Evolutionary conservation across 2,888 invertebrate genomes (phyloP).

Genomic region (Drosophila mimetica): DNA sequence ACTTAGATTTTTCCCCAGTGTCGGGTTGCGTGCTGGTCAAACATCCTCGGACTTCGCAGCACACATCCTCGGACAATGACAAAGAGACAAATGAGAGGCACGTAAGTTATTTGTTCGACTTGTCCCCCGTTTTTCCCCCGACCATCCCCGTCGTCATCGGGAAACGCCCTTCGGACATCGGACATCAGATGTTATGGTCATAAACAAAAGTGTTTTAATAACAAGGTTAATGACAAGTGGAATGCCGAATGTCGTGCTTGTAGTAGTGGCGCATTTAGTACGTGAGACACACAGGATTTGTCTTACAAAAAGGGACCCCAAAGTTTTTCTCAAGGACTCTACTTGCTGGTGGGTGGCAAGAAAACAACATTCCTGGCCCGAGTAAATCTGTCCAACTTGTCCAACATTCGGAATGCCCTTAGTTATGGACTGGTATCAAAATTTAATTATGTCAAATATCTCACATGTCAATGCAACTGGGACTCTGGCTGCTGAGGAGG

Average conservation of each 20-base stretch:
- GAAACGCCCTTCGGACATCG: constrained; percentile 21
- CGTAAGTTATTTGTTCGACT: constrained; percentile 80
- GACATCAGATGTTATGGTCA: constrained; percentile 81
- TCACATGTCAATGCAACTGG: constrained; percentile 77
- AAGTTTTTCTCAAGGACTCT: not conserved
- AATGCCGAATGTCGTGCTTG: constrained; percentile 55
- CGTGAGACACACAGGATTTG: constrained; percentile 54
- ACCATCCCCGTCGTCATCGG: constrained; percentile 17
- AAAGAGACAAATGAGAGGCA: constrained; percentile 79
- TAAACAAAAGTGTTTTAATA: constrained; percentile 82
- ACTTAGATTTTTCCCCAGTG: constrained; percentile 16
- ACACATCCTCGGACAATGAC: constrained; percentile 26
- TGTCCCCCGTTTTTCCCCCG: constrained; percentile 42
- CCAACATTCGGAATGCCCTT: constrained; percentile 14
- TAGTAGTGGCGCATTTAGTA: constrained; percentile 16
- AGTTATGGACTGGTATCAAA: constrained; percentile 79
- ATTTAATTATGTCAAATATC: constrained; percentile 82
- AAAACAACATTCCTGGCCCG: constrained; percentile 45
- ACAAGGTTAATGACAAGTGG: constrained; percentile 83
- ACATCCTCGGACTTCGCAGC: constrained; percentile 16
- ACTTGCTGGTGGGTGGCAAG: too few relatives aligned
- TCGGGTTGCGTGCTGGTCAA: constrained; percentile 38
- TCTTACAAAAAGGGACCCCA: constrained; percentile 15
- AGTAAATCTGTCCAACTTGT: constrained; percentile 49
- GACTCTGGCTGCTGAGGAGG: too few relatives aligned